Conservation (phyloP, 2,888 invertebrate genomes). For the Leucophenga maculata region DNA sequence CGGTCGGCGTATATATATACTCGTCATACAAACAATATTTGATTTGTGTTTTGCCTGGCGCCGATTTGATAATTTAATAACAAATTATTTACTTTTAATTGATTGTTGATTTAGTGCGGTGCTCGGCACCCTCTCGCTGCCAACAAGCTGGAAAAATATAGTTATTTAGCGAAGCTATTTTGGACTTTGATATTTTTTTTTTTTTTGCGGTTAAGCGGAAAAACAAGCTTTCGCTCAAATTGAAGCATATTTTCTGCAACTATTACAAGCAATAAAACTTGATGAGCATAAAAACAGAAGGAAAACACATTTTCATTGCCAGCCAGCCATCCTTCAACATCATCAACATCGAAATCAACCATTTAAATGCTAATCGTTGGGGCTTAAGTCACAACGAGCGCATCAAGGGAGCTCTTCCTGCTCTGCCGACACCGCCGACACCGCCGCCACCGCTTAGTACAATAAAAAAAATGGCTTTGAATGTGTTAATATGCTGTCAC, state of each 20-base stretch:
- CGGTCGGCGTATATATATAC: too few species aligned
- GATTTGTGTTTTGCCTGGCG: constrained; percentile 21
- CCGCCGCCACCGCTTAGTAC: too few species aligned
- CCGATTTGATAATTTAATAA: constrained; percentile 22
- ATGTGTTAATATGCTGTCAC: not conserved
- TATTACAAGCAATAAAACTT: not conserved
- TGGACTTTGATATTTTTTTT: too few species aligned
- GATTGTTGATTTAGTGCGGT: not conserved
- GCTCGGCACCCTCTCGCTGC: not conserved
- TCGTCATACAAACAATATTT: not conserved
- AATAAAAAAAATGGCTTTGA: not conserved
- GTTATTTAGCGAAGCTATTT: too few species aligned
- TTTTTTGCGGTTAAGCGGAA: too few species aligned
- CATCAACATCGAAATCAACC: not conserved
- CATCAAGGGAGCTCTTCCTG: too few species aligned
- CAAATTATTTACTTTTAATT: constrained; percentile 18
- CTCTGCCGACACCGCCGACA: too few species aligned
- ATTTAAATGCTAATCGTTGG: constrained; percentile 15
- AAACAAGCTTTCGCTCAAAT: too few species aligned
- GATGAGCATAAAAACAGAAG: not conserved
- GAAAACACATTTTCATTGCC: too few species aligned
- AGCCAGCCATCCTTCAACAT: too few species aligned
- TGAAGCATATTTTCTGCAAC: not conserved
- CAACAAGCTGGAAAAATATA: too few species aligned
- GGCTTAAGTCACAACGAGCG: constrained; percentile 10